Base-by-base conservation (phyloP, 2,113 vertebrate genomes). In the Danionella cerebrum region DNA sequence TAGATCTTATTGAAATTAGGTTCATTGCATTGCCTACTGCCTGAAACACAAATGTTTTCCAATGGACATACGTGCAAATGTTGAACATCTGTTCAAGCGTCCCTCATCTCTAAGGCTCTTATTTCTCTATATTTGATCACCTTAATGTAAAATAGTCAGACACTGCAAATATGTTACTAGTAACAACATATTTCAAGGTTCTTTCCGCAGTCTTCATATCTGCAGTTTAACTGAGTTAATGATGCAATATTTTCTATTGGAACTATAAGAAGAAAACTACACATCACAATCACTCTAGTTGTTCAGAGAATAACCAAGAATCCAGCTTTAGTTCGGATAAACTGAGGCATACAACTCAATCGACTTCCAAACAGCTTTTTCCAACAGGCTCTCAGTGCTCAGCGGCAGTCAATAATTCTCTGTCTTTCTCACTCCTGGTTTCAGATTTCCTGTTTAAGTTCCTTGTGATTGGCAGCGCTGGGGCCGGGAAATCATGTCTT, bases 391-490 rank as follows among this genome's bases (percentile, higher is more conserved):
- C 19, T 36, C 18, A 44, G 12, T 12, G 10, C 33, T 24, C n/a
- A 9, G 6, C 24, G 41, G 12, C 13, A 25, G 8, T 12, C n/a
- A 72, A 59, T 69, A 52, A 76, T 69, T 65, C 14, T 8, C 6
- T 39, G 24, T 60, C 14, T 7, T 41, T 38, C 41, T 36, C 36
- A 45, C 54, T 67, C 71, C 53, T 80, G 64, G 54, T 79, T 84
- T 63, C 84, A 96, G 94, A 96, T 85, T 96, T 96, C 86, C 91
- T 96, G 76, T 96, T 96, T 82, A 96, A 96, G 87, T 96, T 95
- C 86, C 88, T 96, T 72, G 94, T 96, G 80, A 96, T 96, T 52
- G 94, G 94, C 82, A 95, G 93, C 21, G 94, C 94, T 0, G 94
- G 94, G 51, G 87, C 93, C 1, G 94, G 94, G 60, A 96, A 96